A percentile compares a stretch with the other conserved stretches of the same genome.
Conservation (phyloP, 2,797 vertebrate genomes). For the Poliocrania exsul region DNA sequence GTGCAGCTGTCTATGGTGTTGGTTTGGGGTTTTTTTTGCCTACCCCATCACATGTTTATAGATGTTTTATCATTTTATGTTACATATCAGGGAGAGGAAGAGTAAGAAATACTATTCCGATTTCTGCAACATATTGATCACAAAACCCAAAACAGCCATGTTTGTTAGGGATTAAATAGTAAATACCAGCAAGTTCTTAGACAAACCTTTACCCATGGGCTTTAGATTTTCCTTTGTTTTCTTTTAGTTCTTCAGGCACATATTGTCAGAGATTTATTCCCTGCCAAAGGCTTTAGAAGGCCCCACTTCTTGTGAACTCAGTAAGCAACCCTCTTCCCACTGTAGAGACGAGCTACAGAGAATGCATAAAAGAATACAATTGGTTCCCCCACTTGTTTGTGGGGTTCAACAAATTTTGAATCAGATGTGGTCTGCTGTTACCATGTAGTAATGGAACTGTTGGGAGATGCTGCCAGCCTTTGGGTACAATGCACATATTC, state of each 20-base stretch:
- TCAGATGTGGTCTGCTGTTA: not conserved
- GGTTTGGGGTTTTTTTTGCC: not conserved
- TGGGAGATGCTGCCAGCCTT: not conserved
- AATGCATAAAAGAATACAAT: not conserved
- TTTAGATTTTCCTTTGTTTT: not conserved
- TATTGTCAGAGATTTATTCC: not conserved
- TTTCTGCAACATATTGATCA: not conserved
- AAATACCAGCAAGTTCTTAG: not conserved
- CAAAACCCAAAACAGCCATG: not conserved
- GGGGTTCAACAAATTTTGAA: not conserved
- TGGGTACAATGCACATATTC: not conserved
- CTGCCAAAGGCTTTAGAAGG: not conserved
- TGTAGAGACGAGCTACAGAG: not conserved
- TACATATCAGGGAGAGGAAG: not conserved
- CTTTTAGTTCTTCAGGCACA: not conserved
- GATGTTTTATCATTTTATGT: slow-evolving; percentile 15
- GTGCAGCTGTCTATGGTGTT: slow-evolving; percentile 58
- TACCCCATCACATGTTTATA: slow-evolving; percentile 2
- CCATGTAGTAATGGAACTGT: not conserved
- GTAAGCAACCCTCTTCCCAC: not conserved
- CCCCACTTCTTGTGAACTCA: not conserved
- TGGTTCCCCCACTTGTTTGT: not conserved
- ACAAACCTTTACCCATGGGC: not conserved
- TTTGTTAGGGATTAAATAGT: not conserved
- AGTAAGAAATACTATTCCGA: not conserved